These are phyloP conservation scores for Tipula vernalis DNA, from an alignment of 2,888 invertebrate species.

Conservation along the genomic window DNA sequence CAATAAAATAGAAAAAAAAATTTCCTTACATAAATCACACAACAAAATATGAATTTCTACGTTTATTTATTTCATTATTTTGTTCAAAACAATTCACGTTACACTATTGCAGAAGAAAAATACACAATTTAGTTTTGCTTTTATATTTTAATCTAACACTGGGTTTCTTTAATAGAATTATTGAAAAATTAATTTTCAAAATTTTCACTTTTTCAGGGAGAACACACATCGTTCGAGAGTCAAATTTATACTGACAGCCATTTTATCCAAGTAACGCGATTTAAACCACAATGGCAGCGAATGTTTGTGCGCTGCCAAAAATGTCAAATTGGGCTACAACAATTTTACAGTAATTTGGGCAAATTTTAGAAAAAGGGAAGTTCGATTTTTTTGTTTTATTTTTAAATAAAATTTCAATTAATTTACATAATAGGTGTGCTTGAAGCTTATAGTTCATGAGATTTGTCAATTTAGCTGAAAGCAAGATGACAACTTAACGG, in stretches of 20 bases:
- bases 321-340: neutral
- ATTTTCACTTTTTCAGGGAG: slow-evolving; percentile 50
- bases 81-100: neutral
- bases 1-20: neutral
- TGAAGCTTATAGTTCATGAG: too few relatives aligned
- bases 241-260: slow-evolving; percentile 98
- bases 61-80: neutral
- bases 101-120: neutral
- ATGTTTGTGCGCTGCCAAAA: slow-evolving; percentile 10
- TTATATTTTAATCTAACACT: slow-evolving; percentile 29
- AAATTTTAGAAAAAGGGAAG: neutral
- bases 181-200: slow-evolving; percentile 22
- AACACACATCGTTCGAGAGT: slow-evolving; percentile 73
- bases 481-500: too few relatives aligned
- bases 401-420: neutral
- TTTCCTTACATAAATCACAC: neutral
- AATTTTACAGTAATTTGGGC: neutral
- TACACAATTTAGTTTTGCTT: neutral
- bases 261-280: slow-evolving; percentile 76
- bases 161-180: slow-evolving; percentile 24
- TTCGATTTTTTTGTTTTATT: neutral
- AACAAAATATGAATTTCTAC: neutral
- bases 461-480: too few relatives aligned
- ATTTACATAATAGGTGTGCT: too few relatives aligned
- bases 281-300: slow-evolving; percentile 46